These are phyloP conservation scores for Forbesichthys agassizii DNA, from an alignment of 2,113 vertebrate species.

Conservation along the genomic window DNA sequence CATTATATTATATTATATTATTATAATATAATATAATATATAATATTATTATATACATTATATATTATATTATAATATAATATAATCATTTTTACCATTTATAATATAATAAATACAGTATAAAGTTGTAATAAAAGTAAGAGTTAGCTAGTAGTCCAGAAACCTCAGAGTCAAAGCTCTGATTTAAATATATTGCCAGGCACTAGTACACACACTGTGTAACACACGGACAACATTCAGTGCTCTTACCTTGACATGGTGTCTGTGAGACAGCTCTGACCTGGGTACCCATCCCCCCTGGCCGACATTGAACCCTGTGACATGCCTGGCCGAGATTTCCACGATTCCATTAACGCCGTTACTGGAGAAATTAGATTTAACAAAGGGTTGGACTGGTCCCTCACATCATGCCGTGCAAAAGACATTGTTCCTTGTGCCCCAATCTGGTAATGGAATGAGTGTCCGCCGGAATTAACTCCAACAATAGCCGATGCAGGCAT, in stretches of 20 bases:
- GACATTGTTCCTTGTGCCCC: conserved; percentile 97
- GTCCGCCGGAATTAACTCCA: conserved; percentile 97
- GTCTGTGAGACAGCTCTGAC: conserved; percentile 93
- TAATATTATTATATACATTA: too few relatives aligned
- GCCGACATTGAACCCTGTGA: conserved; percentile 78
- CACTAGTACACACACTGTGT: background rate
- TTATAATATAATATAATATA: background rate
- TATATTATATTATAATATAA: background rate
- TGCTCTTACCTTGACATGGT: conserved; percentile 80
- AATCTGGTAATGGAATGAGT: conserved; percentile 99
- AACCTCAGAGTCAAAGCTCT: background rate
- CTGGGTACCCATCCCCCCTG: conserved; percentile 90
- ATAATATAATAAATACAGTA: background rate
- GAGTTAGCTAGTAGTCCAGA: background rate
- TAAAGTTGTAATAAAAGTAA: too few relatives aligned
- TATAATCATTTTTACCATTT: too few relatives aligned
- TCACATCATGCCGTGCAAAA: conserved; percentile 87
- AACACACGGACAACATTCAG: background rate
- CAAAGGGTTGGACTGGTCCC: conserved; percentile 93
- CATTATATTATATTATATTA: too few relatives aligned
- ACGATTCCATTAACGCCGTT: conserved; percentile 91
- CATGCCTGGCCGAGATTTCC: conserved; percentile 93
- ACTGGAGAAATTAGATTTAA: conserved; percentile 95
- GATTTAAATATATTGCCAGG: background rate
- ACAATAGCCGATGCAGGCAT: conserved; percentile 93